Evolutionary conservation across 2,888 invertebrate species (phyloP), one percentile per base, ranked within the genome.

Genomic region (Pelosia muscerda): DNA sequence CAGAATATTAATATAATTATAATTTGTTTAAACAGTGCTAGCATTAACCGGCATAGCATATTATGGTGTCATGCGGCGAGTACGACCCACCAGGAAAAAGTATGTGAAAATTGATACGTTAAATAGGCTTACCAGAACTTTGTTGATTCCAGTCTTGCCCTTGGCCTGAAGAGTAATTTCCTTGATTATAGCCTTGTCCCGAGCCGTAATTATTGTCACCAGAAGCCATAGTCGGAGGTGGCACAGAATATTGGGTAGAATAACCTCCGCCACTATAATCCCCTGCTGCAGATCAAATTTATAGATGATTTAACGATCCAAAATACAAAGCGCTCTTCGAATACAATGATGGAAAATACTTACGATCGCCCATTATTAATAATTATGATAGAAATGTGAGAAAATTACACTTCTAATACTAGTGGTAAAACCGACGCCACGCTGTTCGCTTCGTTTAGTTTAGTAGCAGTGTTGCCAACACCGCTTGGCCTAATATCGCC

Each of bases 241-340:
- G 92, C 84, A 95, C 89, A 65, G 95, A 90, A 88, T 95, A 93
- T 84, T 93, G 91, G 76, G 92, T 88, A 42, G 92, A 89, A 83
- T 93, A 93, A 66, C 93, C 91, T 70, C 91, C 88, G 66, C 91
- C 87, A 73, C 90, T 86, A 81, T 95, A 90, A 87, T 94, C 94
- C 55, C 93, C 90, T 69, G 92, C 82, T 81, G 65, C 64, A 49
- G n/a, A 49, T n/a, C 6, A 49, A 38, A 49, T 49, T n/a, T n/a
- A 49, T 49, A 49, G 49, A 6, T 26, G 4, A 25, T 4, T 19
- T 23, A 19, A 9, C 9, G 23, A 38, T 25, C 4, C 25, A 25
- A 53, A 31, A 31, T 13, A 9, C 19, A 2, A n/a, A 13, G 4
- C 15, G 9, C 15, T 15, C 49, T 63, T 10, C 11, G 13, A 42